Percentiles rank a stretch among this genome's conserved stretches.
phyloP scores from a whole-genome alignment of 2,797 vertebrate genomes.

The Merluccius polli region DNA sequence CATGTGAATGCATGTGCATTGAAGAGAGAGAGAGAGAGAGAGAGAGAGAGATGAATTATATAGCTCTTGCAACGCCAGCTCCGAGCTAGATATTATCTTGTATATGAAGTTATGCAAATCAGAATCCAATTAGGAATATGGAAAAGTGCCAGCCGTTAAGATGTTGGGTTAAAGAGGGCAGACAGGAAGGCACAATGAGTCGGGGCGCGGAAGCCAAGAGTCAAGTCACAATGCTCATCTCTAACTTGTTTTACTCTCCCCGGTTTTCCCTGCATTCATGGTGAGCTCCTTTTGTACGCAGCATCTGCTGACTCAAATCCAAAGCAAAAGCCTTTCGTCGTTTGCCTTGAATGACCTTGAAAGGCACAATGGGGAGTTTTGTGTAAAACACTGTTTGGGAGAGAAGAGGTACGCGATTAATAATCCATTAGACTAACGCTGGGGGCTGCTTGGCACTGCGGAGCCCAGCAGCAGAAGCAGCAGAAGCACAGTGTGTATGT shows the following conservation, averaged over 20 bases:
- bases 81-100: slow-evolving; percentile 8
- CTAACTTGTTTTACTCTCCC: background rate
- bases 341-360: slow-evolving; percentile 18
- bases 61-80: background rate
- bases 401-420: slow-evolving; percentile 51
- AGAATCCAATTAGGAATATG: slow-evolving; percentile 9
- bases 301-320: slow-evolving; percentile 19
- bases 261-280: background rate
- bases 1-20: background rate
- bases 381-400: slow-evolving; percentile 43
- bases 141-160: slow-evolving; percentile 6
- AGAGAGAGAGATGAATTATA: background rate
- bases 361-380: slow-evolving; percentile 42
- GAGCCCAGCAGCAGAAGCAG: slow-evolving; percentile 18
- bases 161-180: slow-evolving; percentile 9
- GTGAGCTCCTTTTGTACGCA: slow-evolving; percentile 15
- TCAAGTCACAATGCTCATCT: background rate
- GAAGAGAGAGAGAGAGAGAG: background rate
- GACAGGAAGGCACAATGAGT: background rate
- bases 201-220: background rate
- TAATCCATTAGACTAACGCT: slow-evolving; percentile 50
- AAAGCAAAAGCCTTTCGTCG: slow-evolving; percentile 3
- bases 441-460: background rate
- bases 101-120: slow-evolving; percentile 30
- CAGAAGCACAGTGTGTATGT: background rate